These are phyloP conservation scores for Glaucomys volans DNA, from an alignment of 2,113 vertebrate genomes.

Conservation along the genomic window DNA sequence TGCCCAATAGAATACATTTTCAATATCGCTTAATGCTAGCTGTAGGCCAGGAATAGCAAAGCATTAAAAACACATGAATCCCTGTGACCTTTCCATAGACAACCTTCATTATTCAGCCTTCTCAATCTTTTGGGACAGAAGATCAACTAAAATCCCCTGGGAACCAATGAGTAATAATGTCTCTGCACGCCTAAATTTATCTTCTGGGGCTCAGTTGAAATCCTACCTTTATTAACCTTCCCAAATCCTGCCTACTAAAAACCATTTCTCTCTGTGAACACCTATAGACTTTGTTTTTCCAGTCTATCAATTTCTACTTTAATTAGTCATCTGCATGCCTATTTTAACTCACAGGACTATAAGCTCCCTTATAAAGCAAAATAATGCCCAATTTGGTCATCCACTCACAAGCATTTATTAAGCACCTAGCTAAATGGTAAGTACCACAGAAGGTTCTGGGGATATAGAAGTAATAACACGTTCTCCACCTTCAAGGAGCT, in stretches of 20 bases:
- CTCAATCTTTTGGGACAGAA: background rate
- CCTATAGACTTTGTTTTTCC: background rate
- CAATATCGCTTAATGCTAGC: background rate
- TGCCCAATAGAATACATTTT: background rate
- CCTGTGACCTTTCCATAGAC: background rate
- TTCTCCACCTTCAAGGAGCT: background rate
- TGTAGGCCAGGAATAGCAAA: background rate
- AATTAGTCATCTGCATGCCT: background rate
- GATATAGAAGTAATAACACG: background rate
- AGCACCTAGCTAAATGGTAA: background rate
- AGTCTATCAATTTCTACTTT: background rate
- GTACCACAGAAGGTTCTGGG: background rate
- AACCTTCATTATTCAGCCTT: background rate
- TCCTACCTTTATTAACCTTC: background rate
- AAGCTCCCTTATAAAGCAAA: background rate
- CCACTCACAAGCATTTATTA: background rate
- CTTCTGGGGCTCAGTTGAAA: background rate
- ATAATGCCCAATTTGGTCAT: background rate
- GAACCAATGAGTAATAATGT: background rate
- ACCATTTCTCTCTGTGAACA: background rate
- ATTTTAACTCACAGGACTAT: background rate
- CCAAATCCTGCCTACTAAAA: background rate
- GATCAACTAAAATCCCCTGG: background rate
- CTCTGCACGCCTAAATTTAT: background rate
- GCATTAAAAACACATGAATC: background rate